Evolutionary conservation across 2,113 vertebrate species (phyloP).

Genomic region (Nerophis ophidion): DNA sequence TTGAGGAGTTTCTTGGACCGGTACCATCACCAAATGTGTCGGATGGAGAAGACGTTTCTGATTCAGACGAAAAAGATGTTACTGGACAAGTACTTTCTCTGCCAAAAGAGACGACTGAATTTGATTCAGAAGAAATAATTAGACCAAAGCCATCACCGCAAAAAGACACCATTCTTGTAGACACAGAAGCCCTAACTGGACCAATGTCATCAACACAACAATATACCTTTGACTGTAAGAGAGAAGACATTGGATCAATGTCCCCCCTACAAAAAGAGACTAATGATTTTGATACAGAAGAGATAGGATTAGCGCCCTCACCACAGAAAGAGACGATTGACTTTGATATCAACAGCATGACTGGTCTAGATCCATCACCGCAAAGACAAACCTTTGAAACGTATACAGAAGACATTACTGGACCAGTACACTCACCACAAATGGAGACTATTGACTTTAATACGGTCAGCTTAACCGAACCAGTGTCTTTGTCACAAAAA

Average conservation of each 20-base stretch:
- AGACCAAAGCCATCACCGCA: neutral
- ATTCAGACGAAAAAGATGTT: neutral
- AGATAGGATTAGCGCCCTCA: neutral
- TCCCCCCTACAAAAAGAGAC: neutral
- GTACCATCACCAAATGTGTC: neutral
- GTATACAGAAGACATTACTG: too few species aligned
- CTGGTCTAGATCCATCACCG: neutral
- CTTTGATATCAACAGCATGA: neutral
- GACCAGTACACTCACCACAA: neutral
- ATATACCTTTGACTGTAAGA: neutral
- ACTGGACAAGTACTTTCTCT: neutral
- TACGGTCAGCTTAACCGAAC: neutral
- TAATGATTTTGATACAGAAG: neutral
- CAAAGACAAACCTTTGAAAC: neutral
- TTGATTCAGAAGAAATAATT: neutral
- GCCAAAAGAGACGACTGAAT: too few species aligned
- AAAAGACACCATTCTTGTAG: neutral
- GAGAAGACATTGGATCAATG: neutral
- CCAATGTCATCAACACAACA: neutral
- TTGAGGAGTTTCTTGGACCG: neutral
- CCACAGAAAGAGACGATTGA: neutral
- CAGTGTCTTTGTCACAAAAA: neutral
- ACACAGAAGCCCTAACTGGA: neutral
- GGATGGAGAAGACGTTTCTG: neutral
- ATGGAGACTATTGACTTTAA: too few species aligned